Base-by-base conservation (phyloP, 2,888 invertebrate genomes). In the Conomelus anceps region DNA sequence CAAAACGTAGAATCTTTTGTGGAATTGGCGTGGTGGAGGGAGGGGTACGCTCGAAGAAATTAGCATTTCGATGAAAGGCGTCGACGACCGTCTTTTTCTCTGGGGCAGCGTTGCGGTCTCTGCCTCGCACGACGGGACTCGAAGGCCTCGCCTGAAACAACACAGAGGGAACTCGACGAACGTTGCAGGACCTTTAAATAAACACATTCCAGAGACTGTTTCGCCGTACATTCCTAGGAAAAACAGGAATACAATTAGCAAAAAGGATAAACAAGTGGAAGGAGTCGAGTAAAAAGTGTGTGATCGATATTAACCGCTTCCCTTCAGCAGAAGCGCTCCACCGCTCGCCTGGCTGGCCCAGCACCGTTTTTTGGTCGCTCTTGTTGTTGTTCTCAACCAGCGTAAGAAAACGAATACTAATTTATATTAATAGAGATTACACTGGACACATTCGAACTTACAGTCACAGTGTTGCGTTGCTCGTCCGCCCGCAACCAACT, bases 191-290 rank as follows among this genome's bases (percentile, higher is more conserved):
- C 86, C 86, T 22, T 29, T 86, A 86, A 86, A 86, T 86, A 86
- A 86, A 86, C 86, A 86, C 86, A 29, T 86, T 86, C 86, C 86
- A 23, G 86, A 22, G 20, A 63, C 24, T 86, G 86, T 86, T 29
- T 22, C 29, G 23, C 9, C 29, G 86, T 24, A 24, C 86, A 86
- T 86, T 86, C 86, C 86, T 86, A 86, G 86, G 85, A 86, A 86
- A 86, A 86, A 86, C 86, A 86, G 24, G 86, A 86, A 86, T 86
- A 86, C 86, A 86, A 86, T 86, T 86, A 86, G 86, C 86, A 20
- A 86, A 86, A 86, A 86, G 86, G 86, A 86, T 86, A 86, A 86
- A 26, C 86, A 86, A 86, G 26, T 29, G 29, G 24, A 86, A 86
- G 86, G 29, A 86, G 29, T 29, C 24, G 24, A 22, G 23, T 11